Evolutionary conservation across 2,113 vertebrate species (phyloP).

Genomic region (Myrmecobius fasciatus): DNA sequence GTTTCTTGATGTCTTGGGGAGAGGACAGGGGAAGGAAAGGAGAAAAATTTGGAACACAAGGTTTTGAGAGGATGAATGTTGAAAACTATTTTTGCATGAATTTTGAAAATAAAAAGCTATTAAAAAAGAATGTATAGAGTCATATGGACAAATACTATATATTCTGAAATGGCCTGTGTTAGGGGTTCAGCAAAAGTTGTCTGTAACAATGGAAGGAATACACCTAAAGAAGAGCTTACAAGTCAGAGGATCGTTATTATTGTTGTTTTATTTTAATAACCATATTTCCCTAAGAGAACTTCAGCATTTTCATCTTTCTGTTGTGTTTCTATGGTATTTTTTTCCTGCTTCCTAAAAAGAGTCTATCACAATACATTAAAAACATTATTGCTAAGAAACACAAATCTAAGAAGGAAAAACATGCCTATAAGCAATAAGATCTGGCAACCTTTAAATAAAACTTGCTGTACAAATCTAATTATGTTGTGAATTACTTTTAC

Average conservation of each 20-base stretch:
- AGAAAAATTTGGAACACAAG: too few relatives aligned
- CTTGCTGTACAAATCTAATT: constrained; percentile 69
- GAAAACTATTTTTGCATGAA: too few relatives aligned
- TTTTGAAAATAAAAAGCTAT: too few relatives aligned
- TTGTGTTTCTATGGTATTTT: constrained; percentile 42
- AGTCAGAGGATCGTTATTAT: not conserved
- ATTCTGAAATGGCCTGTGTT: not conserved
- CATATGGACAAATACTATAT: not conserved
- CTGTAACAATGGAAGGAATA: not conserved
- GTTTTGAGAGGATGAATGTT: too few relatives aligned
- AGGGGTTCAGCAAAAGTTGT: not conserved
- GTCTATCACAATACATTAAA: constrained; percentile 29
- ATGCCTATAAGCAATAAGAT: constrained; percentile 54
- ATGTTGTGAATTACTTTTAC: constrained; percentile 70
- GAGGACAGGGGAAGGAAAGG: too few relatives aligned
- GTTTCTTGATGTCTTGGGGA: too few relatives aligned
- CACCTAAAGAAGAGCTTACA: not conserved
- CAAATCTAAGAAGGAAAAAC: constrained; percentile 15
- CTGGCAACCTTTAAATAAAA: constrained; percentile 74
- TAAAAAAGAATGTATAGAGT: not conserved
- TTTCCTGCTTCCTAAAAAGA: constrained; percentile 46
- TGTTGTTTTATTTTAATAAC: constrained; percentile 40
- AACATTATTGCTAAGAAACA: constrained; percentile 51
- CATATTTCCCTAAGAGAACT: constrained; percentile 18
- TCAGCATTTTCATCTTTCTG: constrained; percentile 21